phyloP scores from a whole-genome alignment of 2,888 invertebrate species.

The Argyresthia albistria region DNA sequence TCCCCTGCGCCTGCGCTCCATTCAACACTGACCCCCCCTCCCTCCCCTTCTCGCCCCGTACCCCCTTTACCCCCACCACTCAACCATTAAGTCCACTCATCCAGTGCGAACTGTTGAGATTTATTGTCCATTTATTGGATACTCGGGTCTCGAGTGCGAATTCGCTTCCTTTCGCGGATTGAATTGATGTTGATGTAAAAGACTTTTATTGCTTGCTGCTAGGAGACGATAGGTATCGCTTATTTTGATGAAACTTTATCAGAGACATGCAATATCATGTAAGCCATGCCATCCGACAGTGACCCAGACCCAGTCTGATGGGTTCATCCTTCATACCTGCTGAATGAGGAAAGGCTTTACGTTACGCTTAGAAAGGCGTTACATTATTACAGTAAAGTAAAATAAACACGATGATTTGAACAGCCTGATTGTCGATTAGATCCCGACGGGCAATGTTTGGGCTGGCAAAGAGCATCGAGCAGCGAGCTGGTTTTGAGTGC shows the following conservation, averaged over 20 bases:
- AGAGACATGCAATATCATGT: too few relatives aligned
- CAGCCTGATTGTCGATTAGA: too few relatives aligned
- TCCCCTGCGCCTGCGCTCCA: constrained; percentile 37
- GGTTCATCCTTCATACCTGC: too few relatives aligned
- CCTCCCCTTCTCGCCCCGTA: constrained; percentile 18
- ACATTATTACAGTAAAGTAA: too few relatives aligned
- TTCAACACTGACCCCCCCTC: constrained; percentile 39
- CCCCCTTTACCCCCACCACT: constrained; percentile 12
- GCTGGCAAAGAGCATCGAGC: constrained; percentile 36
- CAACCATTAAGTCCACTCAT: constrained; percentile 42
- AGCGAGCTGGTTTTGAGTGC: constrained; percentile 36
- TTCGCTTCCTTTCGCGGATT: neutral
- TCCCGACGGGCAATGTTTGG: neutral
- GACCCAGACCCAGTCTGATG: too few relatives aligned
- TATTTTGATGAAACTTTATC: too few relatives aligned
- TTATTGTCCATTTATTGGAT: constrained; percentile 62
- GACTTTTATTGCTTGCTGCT: constrained; percentile 7
- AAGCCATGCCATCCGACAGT: too few relatives aligned
- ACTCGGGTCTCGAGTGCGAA: constrained; percentile 21
- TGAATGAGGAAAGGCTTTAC: too few relatives aligned
- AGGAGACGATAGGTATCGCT: too few relatives aligned
- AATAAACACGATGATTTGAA: too few relatives aligned
- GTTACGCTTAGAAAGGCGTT: too few relatives aligned
- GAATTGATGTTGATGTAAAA: neutral
- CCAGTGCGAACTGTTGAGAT: constrained; percentile 55